Evolutionary conservation across 2,797 vertebrate species (phyloP).

Genomic region (Notoglanidium macrostoma): DNA sequence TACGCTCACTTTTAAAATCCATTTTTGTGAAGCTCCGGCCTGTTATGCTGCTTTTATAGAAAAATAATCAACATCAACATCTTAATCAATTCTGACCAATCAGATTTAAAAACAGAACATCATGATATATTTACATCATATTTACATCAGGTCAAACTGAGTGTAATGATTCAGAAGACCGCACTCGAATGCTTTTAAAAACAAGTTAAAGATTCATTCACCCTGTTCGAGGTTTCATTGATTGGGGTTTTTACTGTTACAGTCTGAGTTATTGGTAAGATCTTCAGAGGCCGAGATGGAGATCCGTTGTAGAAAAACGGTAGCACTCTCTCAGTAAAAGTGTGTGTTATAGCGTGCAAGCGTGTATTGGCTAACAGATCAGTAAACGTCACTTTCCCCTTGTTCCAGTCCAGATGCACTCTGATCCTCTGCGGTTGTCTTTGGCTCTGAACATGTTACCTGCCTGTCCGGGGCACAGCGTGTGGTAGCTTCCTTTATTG

Average conservation of each 20-base stretch:
- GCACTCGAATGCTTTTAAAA: background rate
- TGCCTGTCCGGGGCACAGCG: background rate
- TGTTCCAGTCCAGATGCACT: slow-evolving; percentile 4
- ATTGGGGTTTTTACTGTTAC: too few species aligned
- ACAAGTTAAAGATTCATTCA: background rate
- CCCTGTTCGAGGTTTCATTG: background rate
- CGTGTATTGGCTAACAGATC: background rate
- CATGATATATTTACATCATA: background rate
- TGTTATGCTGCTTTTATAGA: background rate
- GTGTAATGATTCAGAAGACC: background rate
- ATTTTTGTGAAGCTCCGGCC: too few species aligned
- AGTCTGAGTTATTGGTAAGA: background rate
- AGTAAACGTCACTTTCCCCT: background rate
- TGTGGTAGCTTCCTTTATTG: slow-evolving; percentile 4
- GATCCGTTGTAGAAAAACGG: slow-evolving; percentile 9
- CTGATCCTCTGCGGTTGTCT: background rate
- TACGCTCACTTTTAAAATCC: too few species aligned
- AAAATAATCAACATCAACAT: background rate
- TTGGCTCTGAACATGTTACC: background rate
- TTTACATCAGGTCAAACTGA: too few species aligned
- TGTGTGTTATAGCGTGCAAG: background rate
- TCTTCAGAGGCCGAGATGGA: background rate
- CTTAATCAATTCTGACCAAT: background rate
- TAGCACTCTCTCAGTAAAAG: background rate
- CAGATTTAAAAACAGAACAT: background rate